A percentile compares a stretch with the other conserved stretches of the same genome.
phyloP scores from a whole-genome alignment of 2,113 vertebrate species.

The Coreoperca whiteheadi region DNA sequence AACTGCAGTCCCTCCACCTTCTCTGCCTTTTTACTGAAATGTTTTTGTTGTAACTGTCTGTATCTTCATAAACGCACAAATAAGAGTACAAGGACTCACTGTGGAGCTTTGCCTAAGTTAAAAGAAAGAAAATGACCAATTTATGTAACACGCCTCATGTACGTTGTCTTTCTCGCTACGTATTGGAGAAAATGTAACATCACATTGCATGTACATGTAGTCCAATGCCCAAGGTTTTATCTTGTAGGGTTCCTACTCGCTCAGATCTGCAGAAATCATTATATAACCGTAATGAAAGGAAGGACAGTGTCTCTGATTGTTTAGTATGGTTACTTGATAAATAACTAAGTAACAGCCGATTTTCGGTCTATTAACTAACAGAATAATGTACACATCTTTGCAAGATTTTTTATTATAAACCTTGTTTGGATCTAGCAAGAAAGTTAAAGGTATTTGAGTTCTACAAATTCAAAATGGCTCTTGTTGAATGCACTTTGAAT shows the following conservation, averaged over 20 bases:
- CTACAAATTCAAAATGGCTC: not conserved
- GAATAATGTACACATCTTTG: not conserved
- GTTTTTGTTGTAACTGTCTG: slow-evolving; percentile 46
- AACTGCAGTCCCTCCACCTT: not conserved
- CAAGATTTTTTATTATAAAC: not conserved
- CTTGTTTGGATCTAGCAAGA: not conserved
- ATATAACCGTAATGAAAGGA: not conserved
- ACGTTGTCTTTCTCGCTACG: not conserved
- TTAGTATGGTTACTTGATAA: not conserved
- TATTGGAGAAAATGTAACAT: not conserved
- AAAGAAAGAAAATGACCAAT: not conserved
- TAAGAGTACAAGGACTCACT: slow-evolving; percentile 3
- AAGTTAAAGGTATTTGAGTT: not conserved
- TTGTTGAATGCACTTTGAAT: not conserved
- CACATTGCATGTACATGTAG: not conserved
- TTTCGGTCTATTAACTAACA: not conserved
- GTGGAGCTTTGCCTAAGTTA: slow-evolving; percentile 5
- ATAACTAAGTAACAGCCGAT: not conserved
- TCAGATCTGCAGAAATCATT: not conserved
- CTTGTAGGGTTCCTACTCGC: not conserved
- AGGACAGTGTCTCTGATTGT: not conserved
- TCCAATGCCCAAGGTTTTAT: not conserved
- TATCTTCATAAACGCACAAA: slow-evolving; percentile 58
- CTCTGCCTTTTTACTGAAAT: slow-evolving; percentile 6
- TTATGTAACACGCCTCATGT: not conserved